A percentile compares a stretch with the other conserved stretches of the same genome.
Evolutionary conservation across 2,113 vertebrate genomes (phyloP).

Genomic region (Cathartes aura): DNA sequence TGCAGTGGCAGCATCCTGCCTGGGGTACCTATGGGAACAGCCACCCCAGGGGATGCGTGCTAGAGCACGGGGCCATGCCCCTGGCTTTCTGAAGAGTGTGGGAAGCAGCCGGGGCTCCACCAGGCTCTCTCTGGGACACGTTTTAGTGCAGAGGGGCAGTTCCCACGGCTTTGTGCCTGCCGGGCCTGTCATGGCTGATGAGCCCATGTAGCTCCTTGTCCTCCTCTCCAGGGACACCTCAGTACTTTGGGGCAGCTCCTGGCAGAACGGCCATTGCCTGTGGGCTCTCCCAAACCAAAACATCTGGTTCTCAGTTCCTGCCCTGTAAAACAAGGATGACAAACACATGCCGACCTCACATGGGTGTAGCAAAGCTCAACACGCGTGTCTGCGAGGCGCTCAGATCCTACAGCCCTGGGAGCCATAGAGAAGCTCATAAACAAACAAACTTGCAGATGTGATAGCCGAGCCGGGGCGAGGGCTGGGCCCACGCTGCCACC

Average conservation of each 20-base stretch:
- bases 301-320: conserved; percentile 12
- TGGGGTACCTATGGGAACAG: neutral
- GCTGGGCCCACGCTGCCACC: accelerated
- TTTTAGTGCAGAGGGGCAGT: neutral
- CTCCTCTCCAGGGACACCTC: neutral
- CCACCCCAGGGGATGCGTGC: accelerated
- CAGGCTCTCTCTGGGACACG: neutral
- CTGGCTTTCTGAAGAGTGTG: neutral
- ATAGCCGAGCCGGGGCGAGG: neutral
- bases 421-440: conserved; percentile 10
- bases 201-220: neutral
- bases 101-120: neutral
- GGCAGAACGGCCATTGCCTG: neutral
- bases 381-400: accelerated
- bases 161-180: neutral
- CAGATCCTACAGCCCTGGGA: neutral
- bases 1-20: neutral
- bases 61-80: accelerated
- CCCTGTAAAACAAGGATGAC: conserved; percentile 20
- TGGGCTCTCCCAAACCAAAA: neutral
- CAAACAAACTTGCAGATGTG: neutral
- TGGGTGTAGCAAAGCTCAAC: neutral
- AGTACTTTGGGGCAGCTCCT: neutral
- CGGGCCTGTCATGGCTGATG: neutral
- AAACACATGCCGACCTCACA: neutral